These are phyloP conservation scores for Cricetomys ansorgei DNA, from an alignment of 2,113 vertebrate genomes.

Conservation along the genomic window DNA sequence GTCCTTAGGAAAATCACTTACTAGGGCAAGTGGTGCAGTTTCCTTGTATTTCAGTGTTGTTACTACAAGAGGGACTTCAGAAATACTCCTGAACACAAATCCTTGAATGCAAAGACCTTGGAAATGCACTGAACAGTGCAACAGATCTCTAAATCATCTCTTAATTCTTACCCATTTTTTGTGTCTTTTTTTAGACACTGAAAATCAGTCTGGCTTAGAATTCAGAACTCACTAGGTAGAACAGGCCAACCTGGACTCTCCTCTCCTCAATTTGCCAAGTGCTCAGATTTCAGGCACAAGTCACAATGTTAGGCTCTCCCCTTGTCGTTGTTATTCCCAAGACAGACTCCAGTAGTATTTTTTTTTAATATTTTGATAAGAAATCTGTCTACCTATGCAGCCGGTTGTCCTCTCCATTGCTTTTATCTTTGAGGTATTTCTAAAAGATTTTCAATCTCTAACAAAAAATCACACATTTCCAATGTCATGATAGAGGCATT, in stretches of 20 bases:
- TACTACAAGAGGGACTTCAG: background rate
- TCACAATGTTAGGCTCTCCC: too few relatives aligned
- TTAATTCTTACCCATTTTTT: background rate
- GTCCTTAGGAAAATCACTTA: background rate
- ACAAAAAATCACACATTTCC: conserved; percentile 18
- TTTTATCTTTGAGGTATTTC: background rate
- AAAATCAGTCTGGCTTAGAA: background rate
- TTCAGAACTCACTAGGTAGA: background rate
- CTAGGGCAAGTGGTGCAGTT: background rate
- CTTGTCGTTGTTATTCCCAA: background rate
- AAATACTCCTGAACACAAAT: background rate
- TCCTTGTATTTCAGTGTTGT: background rate
- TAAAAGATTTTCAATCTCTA: background rate
- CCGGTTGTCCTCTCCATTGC: background rate
- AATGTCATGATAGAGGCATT: background rate
- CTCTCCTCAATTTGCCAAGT: background rate
- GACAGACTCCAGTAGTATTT: background rate
- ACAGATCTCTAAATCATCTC: background rate
- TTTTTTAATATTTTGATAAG: background rate
- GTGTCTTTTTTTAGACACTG: background rate
- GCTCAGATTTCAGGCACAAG: background rate
- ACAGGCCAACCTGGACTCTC: background rate
- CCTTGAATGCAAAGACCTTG: background rate
- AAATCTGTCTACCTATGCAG: background rate
- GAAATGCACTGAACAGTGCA: background rate